phyloP scores from a whole-genome alignment of 2,113 vertebrate genomes.

The Eudyptes chrysolophus region DNA sequence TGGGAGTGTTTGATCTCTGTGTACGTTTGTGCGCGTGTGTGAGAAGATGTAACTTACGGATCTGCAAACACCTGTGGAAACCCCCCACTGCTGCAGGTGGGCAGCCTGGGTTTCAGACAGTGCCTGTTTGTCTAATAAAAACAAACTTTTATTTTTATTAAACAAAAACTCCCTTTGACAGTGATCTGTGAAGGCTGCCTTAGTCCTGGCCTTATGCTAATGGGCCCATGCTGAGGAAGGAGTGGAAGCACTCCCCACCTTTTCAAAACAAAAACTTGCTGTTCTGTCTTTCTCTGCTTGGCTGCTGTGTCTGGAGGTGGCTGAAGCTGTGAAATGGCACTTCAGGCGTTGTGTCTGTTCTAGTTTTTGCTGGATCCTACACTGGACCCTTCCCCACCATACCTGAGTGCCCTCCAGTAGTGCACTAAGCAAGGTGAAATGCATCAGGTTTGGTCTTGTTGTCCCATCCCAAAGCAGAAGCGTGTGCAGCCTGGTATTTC shows the following conservation, averaged over 20 bases:
- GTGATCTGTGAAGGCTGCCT: neutral
- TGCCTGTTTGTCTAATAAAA: neutral
- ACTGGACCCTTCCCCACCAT: fast-evolving
- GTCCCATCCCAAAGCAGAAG: neutral
- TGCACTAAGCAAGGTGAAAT: neutral
- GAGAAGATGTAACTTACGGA: neutral
- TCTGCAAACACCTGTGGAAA: neutral
- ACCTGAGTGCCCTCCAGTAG: neutral
- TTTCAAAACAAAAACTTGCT: neutral
- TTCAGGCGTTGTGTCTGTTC: neutral
- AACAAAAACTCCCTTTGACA: neutral
- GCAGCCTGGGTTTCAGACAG: neutral
- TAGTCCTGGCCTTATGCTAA: neutral
- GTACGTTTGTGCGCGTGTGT: fast-evolving
- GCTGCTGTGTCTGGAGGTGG: neutral
- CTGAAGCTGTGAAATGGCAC: neutral
- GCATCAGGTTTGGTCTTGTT: neutral
- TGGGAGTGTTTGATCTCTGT: neutral
- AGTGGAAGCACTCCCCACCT: neutral
- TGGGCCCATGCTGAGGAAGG: neutral
- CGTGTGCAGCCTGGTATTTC: neutral
- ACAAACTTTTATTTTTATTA: no score
- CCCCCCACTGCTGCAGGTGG: neutral
- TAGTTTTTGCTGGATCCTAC: neutral
- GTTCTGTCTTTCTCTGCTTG: neutral